Conservation (phyloP, 2,888 invertebrate genomes). For the Archips crataeganus region DNA sequence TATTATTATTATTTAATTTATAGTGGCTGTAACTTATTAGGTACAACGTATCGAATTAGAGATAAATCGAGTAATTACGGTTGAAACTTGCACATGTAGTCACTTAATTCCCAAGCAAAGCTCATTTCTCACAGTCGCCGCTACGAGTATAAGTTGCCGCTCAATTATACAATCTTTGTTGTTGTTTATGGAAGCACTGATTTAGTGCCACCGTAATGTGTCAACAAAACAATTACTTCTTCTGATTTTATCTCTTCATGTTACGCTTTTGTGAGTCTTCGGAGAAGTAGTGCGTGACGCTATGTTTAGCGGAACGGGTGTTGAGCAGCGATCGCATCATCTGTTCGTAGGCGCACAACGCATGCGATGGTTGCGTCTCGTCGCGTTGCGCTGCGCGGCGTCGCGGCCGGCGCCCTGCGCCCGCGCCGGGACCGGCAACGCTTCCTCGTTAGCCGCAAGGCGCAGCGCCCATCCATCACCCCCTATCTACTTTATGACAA, state of each 20-base stretch:
- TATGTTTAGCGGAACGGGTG: slow-evolving; percentile 55
- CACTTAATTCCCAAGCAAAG: slow-evolving; percentile 68
- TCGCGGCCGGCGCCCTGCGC: slow-evolving; percentile 45
- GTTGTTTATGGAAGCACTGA: slow-evolving; percentile 62
- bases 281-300: slow-evolving; percentile 58
- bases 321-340: slow-evolving; percentile 58
- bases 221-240: slow-evolving; percentile 61
- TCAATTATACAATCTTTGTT: slow-evolving; percentile 56
- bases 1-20: too few species aligned
- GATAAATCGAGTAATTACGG: slow-evolving; percentile 70
- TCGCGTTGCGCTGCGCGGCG: slow-evolving; percentile 53
- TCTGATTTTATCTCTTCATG: slow-evolving; percentile 60
- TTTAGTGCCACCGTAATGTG: slow-evolving; percentile 61
- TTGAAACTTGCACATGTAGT: slow-evolving; percentile 61
- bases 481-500: slow-evolving; percentile 83
- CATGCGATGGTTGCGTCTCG: slow-evolving; percentile 57
- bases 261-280: slow-evolving; percentile 59
- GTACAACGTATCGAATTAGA: slow-evolving; percentile 49
- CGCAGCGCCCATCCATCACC: slow-evolving; percentile 76
- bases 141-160: slow-evolving; percentile 54
- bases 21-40: not conserved
- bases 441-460: slow-evolving; percentile 73
- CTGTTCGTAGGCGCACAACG: slow-evolving; percentile 55
- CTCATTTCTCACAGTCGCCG: slow-evolving; percentile 67
- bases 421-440: slow-evolving; percentile 45